Conservation (phyloP, 2,113 vertebrate genomes). For the Labeo rohita region DNA sequence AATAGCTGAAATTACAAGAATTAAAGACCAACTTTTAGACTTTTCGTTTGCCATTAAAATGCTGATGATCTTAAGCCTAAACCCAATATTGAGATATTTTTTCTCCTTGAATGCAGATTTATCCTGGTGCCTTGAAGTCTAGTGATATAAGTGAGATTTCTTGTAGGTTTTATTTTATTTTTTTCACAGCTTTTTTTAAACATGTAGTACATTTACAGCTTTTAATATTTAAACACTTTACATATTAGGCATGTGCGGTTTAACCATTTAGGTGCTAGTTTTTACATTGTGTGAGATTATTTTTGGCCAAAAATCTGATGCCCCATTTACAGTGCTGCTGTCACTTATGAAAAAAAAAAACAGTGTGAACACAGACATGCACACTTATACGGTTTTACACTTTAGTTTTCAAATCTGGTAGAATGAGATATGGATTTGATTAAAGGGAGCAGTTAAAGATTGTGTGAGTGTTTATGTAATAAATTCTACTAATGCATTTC, state of each 20-base stretch:
- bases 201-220: slow-evolving; percentile 19
- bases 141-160: slow-evolving; percentile 3
- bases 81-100: not conserved
- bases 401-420: not conserved
- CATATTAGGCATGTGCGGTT: slow-evolving; percentile 2
- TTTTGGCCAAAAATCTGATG: not conserved
- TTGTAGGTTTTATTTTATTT: not conserved
- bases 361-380: not conserved
- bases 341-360: not conserved
- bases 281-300: not conserved
- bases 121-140: slow-evolving; percentile 49
- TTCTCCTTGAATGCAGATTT: not conserved
- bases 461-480: not conserved
- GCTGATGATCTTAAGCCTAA: not conserved
- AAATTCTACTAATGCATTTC: not conserved
- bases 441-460: not conserved
- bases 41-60: not conserved
- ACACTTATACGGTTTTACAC: not conserved
- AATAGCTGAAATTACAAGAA: not conserved
- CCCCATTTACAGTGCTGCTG: not conserved
- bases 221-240: slow-evolving; percentile 19
- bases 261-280: not conserved
- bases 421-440: not conserved
- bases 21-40: not conserved
- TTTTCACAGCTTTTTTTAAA: slow-evolving; percentile 34